A percentile compares a stretch with the other conserved stretches of the same genome.
Evolutionary conservation across 2,888 invertebrate genomes (phyloP).

Genomic region (Allygus modestus): DNA sequence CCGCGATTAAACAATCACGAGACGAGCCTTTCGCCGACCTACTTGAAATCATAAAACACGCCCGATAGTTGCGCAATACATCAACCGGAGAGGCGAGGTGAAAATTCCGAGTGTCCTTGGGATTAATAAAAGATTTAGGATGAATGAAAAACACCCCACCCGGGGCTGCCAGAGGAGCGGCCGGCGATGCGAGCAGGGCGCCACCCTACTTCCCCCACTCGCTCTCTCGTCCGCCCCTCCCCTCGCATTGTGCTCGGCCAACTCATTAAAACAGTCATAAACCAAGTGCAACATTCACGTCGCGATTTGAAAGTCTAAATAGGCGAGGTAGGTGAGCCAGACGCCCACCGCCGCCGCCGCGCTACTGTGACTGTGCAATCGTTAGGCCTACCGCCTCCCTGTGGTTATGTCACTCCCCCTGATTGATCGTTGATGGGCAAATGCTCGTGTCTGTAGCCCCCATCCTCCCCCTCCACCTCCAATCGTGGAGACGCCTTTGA

Average conservation of each 20-base stretch:
- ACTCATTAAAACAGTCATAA: conserved; percentile 55
- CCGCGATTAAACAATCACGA: conserved; percentile 32
- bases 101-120: background rate
- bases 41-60: too few relatives aligned
- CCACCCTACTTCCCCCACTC: background rate
- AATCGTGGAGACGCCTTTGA: background rate
- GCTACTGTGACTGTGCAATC: conserved; percentile 5
- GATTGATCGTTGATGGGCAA: conserved; percentile 20
- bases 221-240: background rate
- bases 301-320: conserved; percentile 52
- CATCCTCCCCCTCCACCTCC: background rate
- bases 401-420: background rate
- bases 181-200: too few relatives aligned
- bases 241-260: conserved; percentile 30
- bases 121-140: conserved; percentile 34
- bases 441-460: background rate
- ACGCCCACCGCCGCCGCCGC: conserved; percentile 1
- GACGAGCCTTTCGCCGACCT: conserved; percentile 33
- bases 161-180: background rate
- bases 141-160: conserved; percentile 45
- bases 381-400: background rate
- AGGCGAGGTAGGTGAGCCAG: conserved; percentile 14
- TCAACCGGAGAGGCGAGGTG: background rate
- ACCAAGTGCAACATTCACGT: conserved; percentile 44
- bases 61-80: background rate